A percentile compares a stretch with the other conserved stretches of the same genome.
Evolutionary conservation across 2,888 invertebrate genomes (phyloP).

Genomic region (Ptychoptera albimana): DNA sequence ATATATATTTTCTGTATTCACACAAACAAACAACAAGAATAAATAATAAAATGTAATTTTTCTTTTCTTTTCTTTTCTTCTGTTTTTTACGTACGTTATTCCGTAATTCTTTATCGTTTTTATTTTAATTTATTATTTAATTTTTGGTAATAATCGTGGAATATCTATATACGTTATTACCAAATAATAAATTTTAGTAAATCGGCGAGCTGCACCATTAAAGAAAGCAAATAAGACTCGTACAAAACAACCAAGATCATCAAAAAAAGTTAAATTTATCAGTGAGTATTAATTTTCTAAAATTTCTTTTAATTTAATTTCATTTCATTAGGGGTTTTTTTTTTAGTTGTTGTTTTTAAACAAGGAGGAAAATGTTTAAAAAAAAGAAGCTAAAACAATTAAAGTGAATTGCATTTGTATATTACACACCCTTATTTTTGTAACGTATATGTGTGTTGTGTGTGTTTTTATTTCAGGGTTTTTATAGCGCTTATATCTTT

Average conservation of each 20-base stretch:
- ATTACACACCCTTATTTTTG: too few relatives aligned
- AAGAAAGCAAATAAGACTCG: conserved; percentile 71
- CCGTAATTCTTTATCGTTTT: background rate
- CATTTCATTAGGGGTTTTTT: conserved; percentile 8
- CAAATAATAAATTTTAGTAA: conserved; percentile 18
- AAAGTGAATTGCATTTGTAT: too few relatives aligned
- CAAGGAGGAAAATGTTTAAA: too few relatives aligned
- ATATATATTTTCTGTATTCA: background rate
- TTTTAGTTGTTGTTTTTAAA: background rate
- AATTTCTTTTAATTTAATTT: too few relatives aligned
- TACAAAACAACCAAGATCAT: conserved; percentile 55
- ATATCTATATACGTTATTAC: too few relatives aligned
- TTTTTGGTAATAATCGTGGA: background rate
- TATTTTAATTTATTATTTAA: background rate
- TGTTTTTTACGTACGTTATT: background rate
- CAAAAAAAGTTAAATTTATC: conserved; percentile 77
- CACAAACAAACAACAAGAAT: background rate
- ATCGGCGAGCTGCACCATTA: conserved; percentile 46
- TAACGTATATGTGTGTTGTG: too few relatives aligned
- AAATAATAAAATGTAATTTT: background rate
- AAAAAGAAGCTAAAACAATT: too few relatives aligned
- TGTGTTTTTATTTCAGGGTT: too few relatives aligned
- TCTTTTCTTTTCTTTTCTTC: background rate
- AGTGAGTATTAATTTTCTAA: conserved; percentile 47
- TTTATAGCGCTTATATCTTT: too few relatives aligned